Base-by-base conservation (phyloP, 2,113 vertebrate species). In the Pomatorhinus ruficollis region DNA sequence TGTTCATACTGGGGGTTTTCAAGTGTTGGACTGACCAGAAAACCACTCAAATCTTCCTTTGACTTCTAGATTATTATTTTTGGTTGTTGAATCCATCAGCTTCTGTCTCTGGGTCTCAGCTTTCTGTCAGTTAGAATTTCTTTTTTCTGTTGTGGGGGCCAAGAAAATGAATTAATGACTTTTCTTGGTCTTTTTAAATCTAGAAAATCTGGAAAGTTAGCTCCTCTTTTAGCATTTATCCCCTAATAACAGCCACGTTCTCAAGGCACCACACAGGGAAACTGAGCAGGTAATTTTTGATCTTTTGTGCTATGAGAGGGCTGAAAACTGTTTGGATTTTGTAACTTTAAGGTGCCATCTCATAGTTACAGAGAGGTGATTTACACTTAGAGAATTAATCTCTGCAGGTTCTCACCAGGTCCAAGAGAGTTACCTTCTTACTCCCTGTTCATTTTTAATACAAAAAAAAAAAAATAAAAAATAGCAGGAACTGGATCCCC, bases 181-280 rank as follows among this genome's bases (percentile, higher is more conserved):
- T 49, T 10, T 7, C 12, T 83, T 31, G 12, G 7, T 18, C 1
- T 15, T 28, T 75, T 71, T 9, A 13, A 49, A 42, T n/a, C n/a
- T 33, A 31, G 35, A 40, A 53, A 35, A 42, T 12, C 1, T 64
- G 53, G 16, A 8, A 16, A 22, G 12, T n/a, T 0, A 0, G 2
- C 23, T 63, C 14, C 5, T 5, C 45, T 52, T 8, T 37, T 23
- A 13, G 1, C 19, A 3, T 47, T 59, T 21, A 3, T n/a, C 50
- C 78, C 14, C 9, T 13, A 27, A 15, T 2, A n/a, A 5, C 22
- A 70, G 27, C 18, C 44, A 8, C 1, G 0, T 10, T 15, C 40
- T 52, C 54, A 3, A 40, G 15, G 59, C 8, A 0, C 17, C 6
- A 0, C 0, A 0, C 7, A 31, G 50, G 50, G 57, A 77, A 83